Evolutionary conservation across 2,113 vertebrate species (phyloP).

Genomic region (Pachyramphus minor): DNA sequence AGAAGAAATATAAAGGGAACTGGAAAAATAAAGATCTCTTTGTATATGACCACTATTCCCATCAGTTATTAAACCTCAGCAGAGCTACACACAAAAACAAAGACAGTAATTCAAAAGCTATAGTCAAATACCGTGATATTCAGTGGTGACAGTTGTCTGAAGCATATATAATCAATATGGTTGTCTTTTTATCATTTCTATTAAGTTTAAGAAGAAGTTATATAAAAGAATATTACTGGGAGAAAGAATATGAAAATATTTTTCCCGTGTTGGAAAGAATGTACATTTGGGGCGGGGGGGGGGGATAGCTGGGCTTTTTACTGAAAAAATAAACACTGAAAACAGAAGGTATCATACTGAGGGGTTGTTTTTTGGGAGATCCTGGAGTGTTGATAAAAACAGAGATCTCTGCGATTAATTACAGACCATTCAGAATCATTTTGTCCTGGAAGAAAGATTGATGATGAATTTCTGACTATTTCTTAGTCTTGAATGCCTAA

Average conservation of each 20-base stretch:
- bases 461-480: slow-evolving; percentile 11
- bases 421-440: background rate
- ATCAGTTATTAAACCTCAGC: background rate
- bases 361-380: background rate
- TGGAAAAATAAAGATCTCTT: background rate
- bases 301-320: background rate
- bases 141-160: background rate
- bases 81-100: background rate
- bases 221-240: background rate
- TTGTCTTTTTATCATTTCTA: background rate
- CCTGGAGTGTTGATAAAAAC: background rate
- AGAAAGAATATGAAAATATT: background rate
- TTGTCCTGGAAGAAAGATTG: background rate
- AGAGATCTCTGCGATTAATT: background rate
- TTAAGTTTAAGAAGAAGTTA: background rate
- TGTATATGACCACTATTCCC: background rate
- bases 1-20: background rate
- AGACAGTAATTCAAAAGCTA: background rate
- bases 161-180: background rate
- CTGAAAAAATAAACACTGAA: background rate
- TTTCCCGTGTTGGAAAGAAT: background rate
- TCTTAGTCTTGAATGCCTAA: slow-evolving; percentile 14
- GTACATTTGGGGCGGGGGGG: too few relatives aligned
- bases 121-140: background rate
- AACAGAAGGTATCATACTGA: background rate